Evolutionary conservation across 2,113 vertebrate genomes (phyloP), one percentile per base, ranked within the genome.

Genomic region (Merops nubicus): DNA sequence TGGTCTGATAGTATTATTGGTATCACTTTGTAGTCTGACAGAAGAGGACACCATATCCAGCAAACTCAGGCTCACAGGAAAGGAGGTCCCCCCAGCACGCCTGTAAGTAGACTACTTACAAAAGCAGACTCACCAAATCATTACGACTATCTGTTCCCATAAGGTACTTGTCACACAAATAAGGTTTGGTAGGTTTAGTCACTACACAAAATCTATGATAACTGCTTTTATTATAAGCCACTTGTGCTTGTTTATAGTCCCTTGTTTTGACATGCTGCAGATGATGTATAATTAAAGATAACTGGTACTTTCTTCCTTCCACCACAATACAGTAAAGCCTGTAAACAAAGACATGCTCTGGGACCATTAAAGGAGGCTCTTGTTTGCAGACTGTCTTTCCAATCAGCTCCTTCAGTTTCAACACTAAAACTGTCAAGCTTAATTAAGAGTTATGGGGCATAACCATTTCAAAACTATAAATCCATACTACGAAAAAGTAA

Each of bases 361-460:
- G 93, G 95, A 95, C 96, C 88, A 94, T 85, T 96, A 97, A 77
- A 86, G 88, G 75, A 95, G 83, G 76, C 36, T 77, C 89, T 94
- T 93, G 84, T 95, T 93, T 94, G 74, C 85, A 93, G 69, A 81
- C 89, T 90, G 72, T 95, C 93, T 95, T 96, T 88, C 88, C 57
- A 89, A 89, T 78, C 88, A 77, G 86, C 72, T 83, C 95, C 91
- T 95, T 96, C 82, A 92, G 76, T 92, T 96, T 91, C 85, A 78
- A 64, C 79, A 95, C 89, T 96, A 93, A 96, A 97, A 54, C 94
- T 94, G 94, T 88, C 96, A 95, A 89, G 86, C 74, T 96, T 97
- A 97, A 97, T 97, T 95, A 97, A 95, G 97, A 97, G 91, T 97
- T 97, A 97, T 22, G 68, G 91, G 70, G 92, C 73, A 97, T 68